Evolutionary conservation across 1,140 invertebrate genomes (phyloP).

Genomic region (Zaprionus ghesquierei): DNA sequence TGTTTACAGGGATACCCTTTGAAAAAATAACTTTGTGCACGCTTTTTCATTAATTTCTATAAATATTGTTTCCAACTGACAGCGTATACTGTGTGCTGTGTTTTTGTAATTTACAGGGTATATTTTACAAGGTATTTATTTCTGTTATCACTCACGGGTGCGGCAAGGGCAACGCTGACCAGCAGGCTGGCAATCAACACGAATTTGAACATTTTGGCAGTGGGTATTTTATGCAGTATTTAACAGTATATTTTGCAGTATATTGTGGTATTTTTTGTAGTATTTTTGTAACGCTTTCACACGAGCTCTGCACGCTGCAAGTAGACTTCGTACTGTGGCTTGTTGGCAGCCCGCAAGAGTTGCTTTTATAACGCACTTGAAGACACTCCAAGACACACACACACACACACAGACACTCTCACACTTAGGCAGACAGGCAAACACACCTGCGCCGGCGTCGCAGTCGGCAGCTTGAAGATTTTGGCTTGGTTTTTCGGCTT

Average conservation of each 20-base stretch:
- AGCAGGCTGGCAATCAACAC: conserved; percentile 75
- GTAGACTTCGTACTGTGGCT: conserved; percentile 73
- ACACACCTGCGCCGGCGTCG: not conserved
- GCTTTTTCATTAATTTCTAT: too few relatives aligned
- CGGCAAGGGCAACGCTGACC: conserved; percentile 56
- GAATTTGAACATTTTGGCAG: conserved; percentile 64
- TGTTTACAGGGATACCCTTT: conserved; percentile 6
- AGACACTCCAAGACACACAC: conserved; percentile 3
- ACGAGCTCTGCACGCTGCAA: conserved; percentile 69
- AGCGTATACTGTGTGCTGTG: too few relatives aligned
- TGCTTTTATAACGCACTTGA: conserved; percentile 79
- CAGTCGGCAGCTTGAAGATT: conserved; percentile 19
- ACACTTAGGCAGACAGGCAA: not conserved
- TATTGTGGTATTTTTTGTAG: conserved; percentile 2
- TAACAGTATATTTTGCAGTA: conserved; percentile 6
- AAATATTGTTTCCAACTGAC: too few relatives aligned
- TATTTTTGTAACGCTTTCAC: conserved; percentile 9
- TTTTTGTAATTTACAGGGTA: not conserved
- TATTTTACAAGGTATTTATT: not conserved
- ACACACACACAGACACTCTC: not conserved
- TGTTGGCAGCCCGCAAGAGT: conserved; percentile 48
- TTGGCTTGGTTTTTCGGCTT: conserved; percentile 24
- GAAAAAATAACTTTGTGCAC: not conserved
- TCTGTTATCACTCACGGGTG: conserved; percentile 65
- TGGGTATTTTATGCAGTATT: conserved; percentile 8